phyloP scores from a whole-genome alignment of 2,113 vertebrate species.

The Carassius gibelio region DNA sequence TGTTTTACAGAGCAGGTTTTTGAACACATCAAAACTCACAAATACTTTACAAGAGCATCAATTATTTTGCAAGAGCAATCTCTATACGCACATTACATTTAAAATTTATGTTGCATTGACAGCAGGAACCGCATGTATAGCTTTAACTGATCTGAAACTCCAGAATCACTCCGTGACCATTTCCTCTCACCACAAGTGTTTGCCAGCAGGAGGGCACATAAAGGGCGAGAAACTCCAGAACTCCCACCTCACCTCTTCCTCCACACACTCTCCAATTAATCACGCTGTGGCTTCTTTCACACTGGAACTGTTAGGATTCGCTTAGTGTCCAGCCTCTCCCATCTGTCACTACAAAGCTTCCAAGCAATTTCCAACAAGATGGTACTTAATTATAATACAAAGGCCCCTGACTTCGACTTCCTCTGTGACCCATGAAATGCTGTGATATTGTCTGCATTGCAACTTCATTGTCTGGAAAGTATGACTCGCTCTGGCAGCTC shows the following conservation, averaged over 20 bases:
- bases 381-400: conserved; percentile 44
- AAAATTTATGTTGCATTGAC: neutral
- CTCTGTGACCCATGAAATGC: conserved; percentile 35
- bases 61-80: neutral
- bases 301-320: conserved; percentile 40
- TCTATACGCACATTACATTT: neutral
- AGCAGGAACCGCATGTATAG: neutral
- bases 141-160: neutral
- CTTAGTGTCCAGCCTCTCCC: conserved; percentile 32
- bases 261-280: conserved; percentile 42
- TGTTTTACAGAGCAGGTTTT: neutral
- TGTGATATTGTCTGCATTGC: conserved; percentile 25
- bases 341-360: conserved; percentile 49
- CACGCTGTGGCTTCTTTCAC: conserved; percentile 33
- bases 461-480: conserved; percentile 46
- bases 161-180: neutral
- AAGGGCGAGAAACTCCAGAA: conserved; percentile 17
- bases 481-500: conserved; percentile 9
- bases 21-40: neutral
- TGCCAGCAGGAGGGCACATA: conserved; percentile 24
- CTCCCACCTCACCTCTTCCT: conserved; percentile 21
- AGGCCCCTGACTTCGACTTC: conserved; percentile 32
- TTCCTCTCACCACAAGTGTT: conserved; percentile 25
- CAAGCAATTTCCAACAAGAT: conserved; percentile 37
- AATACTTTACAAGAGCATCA: neutral